Base-by-base conservation (phyloP, 2,797 vertebrate species). In the Argyrosomus regius region DNA sequence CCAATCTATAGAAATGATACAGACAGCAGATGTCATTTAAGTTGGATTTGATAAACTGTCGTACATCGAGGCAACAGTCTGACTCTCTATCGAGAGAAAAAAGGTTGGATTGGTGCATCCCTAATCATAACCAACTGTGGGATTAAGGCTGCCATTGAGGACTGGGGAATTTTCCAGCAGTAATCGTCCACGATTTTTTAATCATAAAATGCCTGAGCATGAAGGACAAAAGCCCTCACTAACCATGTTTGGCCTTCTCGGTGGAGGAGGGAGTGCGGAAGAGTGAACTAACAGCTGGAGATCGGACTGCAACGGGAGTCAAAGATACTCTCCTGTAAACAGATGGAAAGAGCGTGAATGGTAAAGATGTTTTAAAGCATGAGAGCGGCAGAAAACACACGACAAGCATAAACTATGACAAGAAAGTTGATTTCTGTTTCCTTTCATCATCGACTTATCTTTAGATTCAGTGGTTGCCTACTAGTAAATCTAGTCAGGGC, bases 321-420 rank as follows among this genome's bases (percentile, higher is more conserved):
- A 99, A 90, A 75, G 95, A 97, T 67, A 98, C 94, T 90, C 97
- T 96, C 95, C 98, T 99, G 84, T 53, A 89, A 89, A 90, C 62
- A 90, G 82, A 81, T 0, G 75, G 2, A 59, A 50, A 69, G 57
- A 43, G 24, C 4, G 80, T 0, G 5, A 63, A 62, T 0, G 14
- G n/a, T 64, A 17, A 61, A 68, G 31, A 81, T 0, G 17, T 7
- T 52, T 5, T 1, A 39, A 14, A 54, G n/a, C 6, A 41, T 7
- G 26, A 52, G 18, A 54, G 14, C 3, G 28, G n/a, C 13, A 43
- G 39, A 48, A 72, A 66, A 70, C 26, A 70, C 5, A 43, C 4
- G 31, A 70, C 5, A 39, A 43, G 20, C 28, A 41, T 1, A 35
- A n/a, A 45, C 45, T 22, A 41, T 3, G 1, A 41, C 14, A 53